Evolutionary conservation across 2,797 vertebrate species (phyloP), one percentile per base, ranked within the genome.

Genomic region (Glyptemys insculpta): DNA sequence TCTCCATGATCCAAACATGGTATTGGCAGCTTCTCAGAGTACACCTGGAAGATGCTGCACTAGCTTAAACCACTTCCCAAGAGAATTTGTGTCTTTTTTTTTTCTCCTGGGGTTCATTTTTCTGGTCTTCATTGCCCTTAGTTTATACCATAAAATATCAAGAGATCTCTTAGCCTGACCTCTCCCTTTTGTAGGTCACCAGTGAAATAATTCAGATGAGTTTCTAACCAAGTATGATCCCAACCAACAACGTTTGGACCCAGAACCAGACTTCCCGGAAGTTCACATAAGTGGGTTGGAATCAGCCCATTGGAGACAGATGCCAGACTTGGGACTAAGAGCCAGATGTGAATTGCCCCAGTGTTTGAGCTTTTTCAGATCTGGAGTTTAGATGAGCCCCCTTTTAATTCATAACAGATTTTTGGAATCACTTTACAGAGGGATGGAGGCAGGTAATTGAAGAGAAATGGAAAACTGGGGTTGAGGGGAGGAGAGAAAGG

Each of bases 71-170:
- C 3, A 72, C 5, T 21, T 50, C 9, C 74, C 74, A 91, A 74
- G 88, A 95, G 59, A 72, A 78, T 59, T 88, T 14, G 23, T 82
- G 82, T 72, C 85, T 76, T 56, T 44, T 57, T 44, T 37, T 19
- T 19, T 16, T 5, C n/a, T 74, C 41, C 0, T 8, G 57, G 90
- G 47, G 2, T 92, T 83, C 82, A 90, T 56, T 56, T 87, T 15
- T 16, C 12, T 3, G 27, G 0, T 57, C 72, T 29, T 88, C 80
- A 5, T 19, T 83, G 53, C n/a, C 86, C 0, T 78, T 0, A 83
- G 54, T 14, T 52, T 76, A 15, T 56, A 57, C 37, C 0, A 0
- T 27, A 68, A 54, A 12, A 88, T 18, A 4, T 16, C 0, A 0
- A 16, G 80, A 79, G 62, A 5, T 88, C 83, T 41, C 29, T 47